phyloP scores from a whole-genome alignment of 2,888 invertebrate genomes.

The Lasius fuliginosus region DNA sequence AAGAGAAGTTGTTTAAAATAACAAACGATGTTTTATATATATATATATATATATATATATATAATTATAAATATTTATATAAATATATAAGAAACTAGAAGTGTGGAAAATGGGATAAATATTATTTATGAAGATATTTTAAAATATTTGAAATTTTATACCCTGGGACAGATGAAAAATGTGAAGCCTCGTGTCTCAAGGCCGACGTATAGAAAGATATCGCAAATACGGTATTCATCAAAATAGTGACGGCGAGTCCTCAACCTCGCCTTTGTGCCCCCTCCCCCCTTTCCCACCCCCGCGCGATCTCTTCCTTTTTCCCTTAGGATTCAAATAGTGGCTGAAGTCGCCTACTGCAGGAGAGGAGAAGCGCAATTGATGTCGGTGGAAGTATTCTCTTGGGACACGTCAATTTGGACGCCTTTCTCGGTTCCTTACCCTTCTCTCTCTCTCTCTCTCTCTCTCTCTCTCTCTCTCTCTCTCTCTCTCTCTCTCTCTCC shows the following conservation, averaged over 20 bases:
- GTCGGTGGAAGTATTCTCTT: slow-evolving; percentile 62
- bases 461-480: not conserved
- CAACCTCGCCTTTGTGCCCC: slow-evolving; percentile 31
- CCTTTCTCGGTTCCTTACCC: slow-evolving; percentile 30
- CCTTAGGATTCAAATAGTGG: slow-evolving; percentile 61
- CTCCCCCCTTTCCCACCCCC: not conserved
- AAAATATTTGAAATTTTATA: not conserved
- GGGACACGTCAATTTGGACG: slow-evolving; percentile 70
- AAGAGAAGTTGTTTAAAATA: not conserved
- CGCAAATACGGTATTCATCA: slow-evolving; percentile 59
- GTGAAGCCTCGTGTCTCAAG: not conserved
- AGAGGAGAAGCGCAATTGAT: slow-evolving; percentile 67
- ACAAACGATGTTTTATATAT: not conserved
- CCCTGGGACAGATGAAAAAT: not conserved
- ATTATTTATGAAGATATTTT: not conserved
- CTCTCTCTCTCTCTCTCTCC: not conserved
- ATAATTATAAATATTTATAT: not conserved
- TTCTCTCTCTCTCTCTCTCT: not conserved
- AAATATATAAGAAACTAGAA: not conserved
- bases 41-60: not conserved
- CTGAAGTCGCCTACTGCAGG: slow-evolving; percentile 62
- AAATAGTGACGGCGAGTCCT: slow-evolving; percentile 51
- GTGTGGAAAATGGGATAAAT: not conserved
- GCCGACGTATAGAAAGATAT: not conserved
- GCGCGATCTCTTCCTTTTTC: not conserved